These are phyloP conservation scores for Tragelaphus buxtoni DNA, from an alignment of 2,113 vertebrate genomes.

Conservation along the genomic window DNA sequence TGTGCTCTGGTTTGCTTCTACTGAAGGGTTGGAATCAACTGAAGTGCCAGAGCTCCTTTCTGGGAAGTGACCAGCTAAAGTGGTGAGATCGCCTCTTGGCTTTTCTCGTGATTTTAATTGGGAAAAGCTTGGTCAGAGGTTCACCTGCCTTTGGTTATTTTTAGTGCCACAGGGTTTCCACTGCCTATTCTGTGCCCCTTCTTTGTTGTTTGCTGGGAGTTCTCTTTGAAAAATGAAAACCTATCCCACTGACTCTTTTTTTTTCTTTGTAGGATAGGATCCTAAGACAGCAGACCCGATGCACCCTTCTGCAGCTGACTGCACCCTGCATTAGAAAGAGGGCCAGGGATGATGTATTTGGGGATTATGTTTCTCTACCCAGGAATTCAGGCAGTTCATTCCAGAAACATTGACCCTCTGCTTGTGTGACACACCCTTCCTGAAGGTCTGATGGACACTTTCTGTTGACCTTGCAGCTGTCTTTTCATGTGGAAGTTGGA, in stretches of 20 bases:
- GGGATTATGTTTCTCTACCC: neutral
- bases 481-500: constrained; percentile 86
- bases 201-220: neutral
- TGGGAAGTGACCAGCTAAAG: neutral
- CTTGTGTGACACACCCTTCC: constrained; percentile 52
- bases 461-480: constrained; percentile 83
- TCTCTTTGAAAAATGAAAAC: constrained; percentile 32
- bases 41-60: neutral
- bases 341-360: constrained; percentile 21
- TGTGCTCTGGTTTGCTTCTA: neutral
- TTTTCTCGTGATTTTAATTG: neutral
- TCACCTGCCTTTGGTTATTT: neutral
- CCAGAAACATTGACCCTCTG: constrained; percentile 47
- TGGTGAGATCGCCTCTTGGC: neutral
- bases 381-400: constrained; percentile 52
- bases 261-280: neutral
- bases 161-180: neutral
- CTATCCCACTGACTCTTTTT: neutral
- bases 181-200: neutral
- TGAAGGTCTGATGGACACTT: constrained; percentile 87
- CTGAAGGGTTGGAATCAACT: neutral
- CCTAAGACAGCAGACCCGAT: neutral
- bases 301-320: neutral
- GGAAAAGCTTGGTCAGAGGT: neutral
- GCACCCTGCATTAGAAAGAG: neutral